Conservation (phyloP, 1,140 invertebrate genomes). For the Latrodectus geometricus region DNA sequence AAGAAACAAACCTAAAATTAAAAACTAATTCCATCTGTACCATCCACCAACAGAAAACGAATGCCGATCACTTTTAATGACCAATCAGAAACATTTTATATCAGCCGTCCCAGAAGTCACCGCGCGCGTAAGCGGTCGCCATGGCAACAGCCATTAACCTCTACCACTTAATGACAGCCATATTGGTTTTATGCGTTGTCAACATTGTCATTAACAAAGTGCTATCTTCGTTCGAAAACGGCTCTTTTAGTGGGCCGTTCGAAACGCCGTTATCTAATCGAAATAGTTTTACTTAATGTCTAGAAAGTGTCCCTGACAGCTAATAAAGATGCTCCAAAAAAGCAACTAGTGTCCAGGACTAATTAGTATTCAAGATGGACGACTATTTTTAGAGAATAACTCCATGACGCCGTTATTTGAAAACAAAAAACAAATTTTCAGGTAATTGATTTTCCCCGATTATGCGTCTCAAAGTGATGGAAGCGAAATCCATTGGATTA, state of each 20-base stretch:
- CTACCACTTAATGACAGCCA: constrained; percentile 58
- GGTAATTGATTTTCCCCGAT: too few relatives aligned
- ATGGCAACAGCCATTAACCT: constrained; percentile 59
- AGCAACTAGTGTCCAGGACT: constrained; percentile 42
- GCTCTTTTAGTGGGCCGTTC: not conserved
- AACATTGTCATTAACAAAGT: constrained; percentile 61
- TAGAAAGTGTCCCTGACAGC: constrained; percentile 30
- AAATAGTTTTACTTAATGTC: constrained; percentile 55
- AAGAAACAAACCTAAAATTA: too few relatives aligned
- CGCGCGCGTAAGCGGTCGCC: constrained; percentile 12
- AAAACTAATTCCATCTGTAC: too few relatives aligned
- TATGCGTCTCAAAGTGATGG: too few relatives aligned
- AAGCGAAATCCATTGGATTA: too few relatives aligned
- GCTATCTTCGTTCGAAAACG: constrained; percentile 37
- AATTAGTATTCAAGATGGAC: constrained; percentile 17
- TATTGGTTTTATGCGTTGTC: constrained; percentile 62
- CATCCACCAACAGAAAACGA: too few relatives aligned
- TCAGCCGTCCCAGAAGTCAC: constrained; percentile 1
- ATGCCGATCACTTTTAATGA: constrained; percentile 16
- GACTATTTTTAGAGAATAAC: not conserved
- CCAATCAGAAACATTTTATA: constrained; percentile 38
- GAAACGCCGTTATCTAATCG: constrained; percentile 16
- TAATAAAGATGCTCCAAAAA: constrained; percentile 32
- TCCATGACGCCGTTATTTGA: not conserved
- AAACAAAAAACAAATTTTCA: not conserved